Percentiles rank a stretch among this genome's conserved stretches.
These are phyloP conservation scores for Drosophila pallidifrons DNA, from an alignment of 1,140 invertebrate species.

Conservation along the genomic window DNA sequence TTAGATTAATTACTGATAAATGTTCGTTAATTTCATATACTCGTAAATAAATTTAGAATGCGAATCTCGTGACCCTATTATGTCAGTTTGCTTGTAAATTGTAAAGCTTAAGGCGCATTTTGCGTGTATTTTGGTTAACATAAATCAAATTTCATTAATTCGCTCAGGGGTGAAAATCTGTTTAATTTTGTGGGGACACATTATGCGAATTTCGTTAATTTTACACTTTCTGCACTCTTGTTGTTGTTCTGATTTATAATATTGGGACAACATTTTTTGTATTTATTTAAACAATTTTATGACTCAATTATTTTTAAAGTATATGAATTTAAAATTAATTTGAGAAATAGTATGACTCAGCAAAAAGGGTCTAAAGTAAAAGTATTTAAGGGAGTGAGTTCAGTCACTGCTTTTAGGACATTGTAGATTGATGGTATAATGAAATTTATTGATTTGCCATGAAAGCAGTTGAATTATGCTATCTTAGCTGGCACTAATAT, in stretches of 20 bases:
- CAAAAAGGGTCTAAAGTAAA: too few species aligned
- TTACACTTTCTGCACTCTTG: background rate
- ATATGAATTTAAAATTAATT: too few species aligned
- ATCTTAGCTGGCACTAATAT: too few species aligned
- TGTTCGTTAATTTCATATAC: slow-evolving; percentile 21
- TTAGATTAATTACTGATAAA: slow-evolving; percentile 30
- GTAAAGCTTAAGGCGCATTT: slow-evolving; percentile 2
- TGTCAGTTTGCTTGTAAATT: slow-evolving; percentile 5
- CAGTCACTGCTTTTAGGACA: too few species aligned
- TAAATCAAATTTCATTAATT: slow-evolving; percentile 11
- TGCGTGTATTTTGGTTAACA: background rate
- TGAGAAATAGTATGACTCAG: too few species aligned
- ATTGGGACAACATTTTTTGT: too few species aligned
- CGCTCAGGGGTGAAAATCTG: background rate
- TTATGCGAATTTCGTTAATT: background rate
- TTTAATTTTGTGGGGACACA: background rate
- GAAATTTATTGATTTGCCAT: too few species aligned
- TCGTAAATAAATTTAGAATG: slow-evolving; percentile 21
- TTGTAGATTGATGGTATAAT: too few species aligned
- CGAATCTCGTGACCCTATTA: slow-evolving; percentile 7
- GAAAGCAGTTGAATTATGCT: too few species aligned
- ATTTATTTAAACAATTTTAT: too few species aligned
- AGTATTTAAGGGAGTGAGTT: too few species aligned
- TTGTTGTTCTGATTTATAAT: background rate
- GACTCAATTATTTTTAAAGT: too few species aligned